phyloP scores from a whole-genome alignment of 2,888 invertebrate genomes.

The Pegoplata infirma region DNA sequence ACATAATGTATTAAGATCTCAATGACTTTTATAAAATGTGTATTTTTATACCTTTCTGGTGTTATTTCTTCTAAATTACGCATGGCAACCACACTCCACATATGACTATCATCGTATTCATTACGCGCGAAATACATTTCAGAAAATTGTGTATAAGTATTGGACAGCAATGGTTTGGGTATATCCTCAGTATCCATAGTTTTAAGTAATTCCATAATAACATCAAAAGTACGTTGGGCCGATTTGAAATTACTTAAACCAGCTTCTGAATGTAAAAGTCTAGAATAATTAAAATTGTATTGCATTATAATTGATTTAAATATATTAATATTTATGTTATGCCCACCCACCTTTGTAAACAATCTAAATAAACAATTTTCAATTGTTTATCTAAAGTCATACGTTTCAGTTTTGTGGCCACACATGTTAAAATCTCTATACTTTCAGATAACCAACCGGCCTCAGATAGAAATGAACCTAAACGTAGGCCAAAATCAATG shows the following conservation, averaged over 20 bases:
- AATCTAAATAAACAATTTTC: conserved; percentile 86
- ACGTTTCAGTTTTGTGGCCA: conserved; percentile 82
- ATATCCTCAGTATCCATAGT: conserved; percentile 78
- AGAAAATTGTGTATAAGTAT: conserved; percentile 90
- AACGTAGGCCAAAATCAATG: conserved; percentile 74
- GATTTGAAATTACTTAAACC: conserved; percentile 88
- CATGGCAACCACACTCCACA: conserved; percentile 89
- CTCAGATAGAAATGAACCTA: conserved; percentile 90
- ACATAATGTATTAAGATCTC: no score
- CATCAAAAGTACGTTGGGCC: conserved; percentile 85
- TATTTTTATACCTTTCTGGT: conserved; percentile 80
- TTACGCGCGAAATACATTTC: conserved; percentile 89
- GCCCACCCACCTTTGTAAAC: conserved; percentile 86
- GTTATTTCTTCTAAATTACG: conserved; percentile 82
- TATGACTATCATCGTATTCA: conserved; percentile 89
- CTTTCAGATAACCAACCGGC: conserved; percentile 92
- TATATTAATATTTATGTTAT: not conserved
- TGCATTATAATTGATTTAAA: no score
- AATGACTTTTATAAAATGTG: conserved; percentile 2
- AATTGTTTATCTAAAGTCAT: conserved; percentile 80
- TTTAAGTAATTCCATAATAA: conserved; percentile 80
- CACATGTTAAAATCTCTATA: conserved; percentile 84
- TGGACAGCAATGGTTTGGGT: conserved; percentile 80
- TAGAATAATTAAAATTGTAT: conserved; percentile 76
- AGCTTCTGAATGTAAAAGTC: conserved; percentile 90